Conservation (phyloP, 2,113 vertebrate species). For the cattle (Bos taurus) region DNA sequence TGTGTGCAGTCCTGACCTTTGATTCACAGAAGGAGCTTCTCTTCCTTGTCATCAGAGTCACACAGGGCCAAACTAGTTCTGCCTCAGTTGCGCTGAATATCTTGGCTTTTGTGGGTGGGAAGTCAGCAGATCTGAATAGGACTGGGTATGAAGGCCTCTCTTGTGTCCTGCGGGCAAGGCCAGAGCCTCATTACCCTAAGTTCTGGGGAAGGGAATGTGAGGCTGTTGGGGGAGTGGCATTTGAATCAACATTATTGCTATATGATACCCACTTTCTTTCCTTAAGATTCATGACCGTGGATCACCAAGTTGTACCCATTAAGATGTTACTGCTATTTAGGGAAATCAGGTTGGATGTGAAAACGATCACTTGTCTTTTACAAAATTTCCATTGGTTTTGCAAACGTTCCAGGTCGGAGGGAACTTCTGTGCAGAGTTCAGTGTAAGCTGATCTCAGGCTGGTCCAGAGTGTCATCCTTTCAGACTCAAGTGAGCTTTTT, state of each 20-base stretch:
- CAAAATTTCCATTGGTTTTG: constrained; percentile 21
- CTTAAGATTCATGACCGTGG: neutral
- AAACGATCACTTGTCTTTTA: neutral
- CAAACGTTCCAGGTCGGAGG: neutral
- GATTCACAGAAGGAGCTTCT: neutral
- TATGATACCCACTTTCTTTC: constrained; percentile 14
- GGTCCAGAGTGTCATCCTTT: constrained; percentile 46
- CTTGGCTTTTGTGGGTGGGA: constrained; percentile 4
- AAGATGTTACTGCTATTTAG: neutral
- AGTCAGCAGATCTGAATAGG: constrained; percentile 31
- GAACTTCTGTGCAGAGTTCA: constrained; percentile 15
- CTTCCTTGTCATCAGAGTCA: neutral
- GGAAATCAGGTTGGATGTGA: neutral
- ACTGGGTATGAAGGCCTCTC: neutral
- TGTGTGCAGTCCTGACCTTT: neutral
- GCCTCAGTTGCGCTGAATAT: constrained; percentile 17
- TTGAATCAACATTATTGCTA: neutral
- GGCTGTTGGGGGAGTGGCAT: neutral
- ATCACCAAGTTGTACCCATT: neutral
- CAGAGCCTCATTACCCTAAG: neutral
- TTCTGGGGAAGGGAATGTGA: constrained; percentile 21
- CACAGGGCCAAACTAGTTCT: neutral
- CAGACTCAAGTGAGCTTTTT: constrained; percentile 52
- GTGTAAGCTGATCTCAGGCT: constrained; percentile 67
- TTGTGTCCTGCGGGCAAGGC: neutral